phyloP scores from a whole-genome alignment of 1,140 invertebrate species.

The Cryptotermes secundus region DNA sequence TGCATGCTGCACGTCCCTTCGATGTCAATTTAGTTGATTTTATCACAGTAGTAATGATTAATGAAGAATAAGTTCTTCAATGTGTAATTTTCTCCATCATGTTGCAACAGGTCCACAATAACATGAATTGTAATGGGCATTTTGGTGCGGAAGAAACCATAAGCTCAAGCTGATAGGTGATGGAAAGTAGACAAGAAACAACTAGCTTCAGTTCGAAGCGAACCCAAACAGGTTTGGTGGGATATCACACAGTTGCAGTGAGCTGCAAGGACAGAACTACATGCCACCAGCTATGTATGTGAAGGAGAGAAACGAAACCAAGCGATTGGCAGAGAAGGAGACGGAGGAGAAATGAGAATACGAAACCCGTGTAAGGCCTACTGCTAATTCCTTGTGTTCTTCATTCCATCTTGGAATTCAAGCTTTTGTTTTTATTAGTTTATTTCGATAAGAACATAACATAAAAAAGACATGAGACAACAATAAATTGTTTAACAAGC shows the following conservation, averaged over 20 bases:
- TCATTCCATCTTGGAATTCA: neutral
- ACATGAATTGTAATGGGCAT: too few relatives aligned
- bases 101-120: too few relatives aligned
- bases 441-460: neutral
- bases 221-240: neutral
- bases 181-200: neutral
- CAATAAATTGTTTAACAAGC: slow-evolving; percentile 1
- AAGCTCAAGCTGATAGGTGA: neutral
- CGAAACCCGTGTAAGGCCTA: neutral
- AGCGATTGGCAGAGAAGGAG: neutral
- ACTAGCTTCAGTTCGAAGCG: neutral
- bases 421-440: neutral
- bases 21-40: too few relatives aligned
- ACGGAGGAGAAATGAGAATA: neutral
- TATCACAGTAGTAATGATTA: too few relatives aligned
- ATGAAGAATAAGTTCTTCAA: too few relatives aligned
- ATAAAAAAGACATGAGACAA: neutral
- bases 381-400: neutral
- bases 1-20: too few relatives aligned
- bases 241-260: neutral
- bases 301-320: neutral
- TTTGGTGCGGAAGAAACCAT: too few relatives aligned
- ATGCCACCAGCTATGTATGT: too few relatives aligned
- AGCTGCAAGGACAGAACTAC: neutral
- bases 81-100: too few relatives aligned